A percentile compares a stretch with the other conserved stretches of the same genome.
Conservation (phyloP, 23 tunicate genomes). For the Trididemnum clinides region DNA sequence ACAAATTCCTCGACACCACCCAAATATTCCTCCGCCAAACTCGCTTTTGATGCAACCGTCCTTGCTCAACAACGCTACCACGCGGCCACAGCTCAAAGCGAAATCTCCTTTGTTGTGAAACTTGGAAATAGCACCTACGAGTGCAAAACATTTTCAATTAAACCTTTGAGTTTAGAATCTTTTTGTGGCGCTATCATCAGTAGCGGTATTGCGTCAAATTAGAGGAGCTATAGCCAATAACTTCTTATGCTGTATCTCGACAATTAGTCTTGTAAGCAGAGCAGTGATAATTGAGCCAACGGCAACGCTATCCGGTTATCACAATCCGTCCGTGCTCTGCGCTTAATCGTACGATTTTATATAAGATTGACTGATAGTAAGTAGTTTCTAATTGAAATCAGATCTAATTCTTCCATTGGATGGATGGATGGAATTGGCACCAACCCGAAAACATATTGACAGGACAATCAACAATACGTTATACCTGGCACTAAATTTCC, state of each 20-base stretch:
- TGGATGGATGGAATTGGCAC: too few relatives aligned
- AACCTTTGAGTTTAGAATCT: not conserved
- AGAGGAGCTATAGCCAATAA: too few relatives aligned
- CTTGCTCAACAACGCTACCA: constrained; percentile 42
- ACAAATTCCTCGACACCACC: constrained; percentile 61
- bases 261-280: too few relatives aligned
- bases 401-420: too few relatives aligned
- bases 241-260: too few relatives aligned
- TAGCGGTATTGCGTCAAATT: not conserved
- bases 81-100: constrained; percentile 55
- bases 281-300: too few relatives aligned
- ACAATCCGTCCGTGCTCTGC: too few relatives aligned
- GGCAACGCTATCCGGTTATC: too few relatives aligned
- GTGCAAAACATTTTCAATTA: not conserved
- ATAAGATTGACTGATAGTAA: too few relatives aligned
- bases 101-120: not conserved
- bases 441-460: too few relatives aligned
- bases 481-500: not conserved
- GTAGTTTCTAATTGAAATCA: too few relatives aligned
- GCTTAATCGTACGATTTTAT: too few relatives aligned
- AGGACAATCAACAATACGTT: not conserved
- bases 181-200: not conserved
- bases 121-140: not conserved
- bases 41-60: constrained; percentile 36
- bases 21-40: constrained; percentile 51